Evolutionary conservation across 2,888 invertebrate genomes (phyloP).

Genomic region (Trachelus tabidus): DNA sequence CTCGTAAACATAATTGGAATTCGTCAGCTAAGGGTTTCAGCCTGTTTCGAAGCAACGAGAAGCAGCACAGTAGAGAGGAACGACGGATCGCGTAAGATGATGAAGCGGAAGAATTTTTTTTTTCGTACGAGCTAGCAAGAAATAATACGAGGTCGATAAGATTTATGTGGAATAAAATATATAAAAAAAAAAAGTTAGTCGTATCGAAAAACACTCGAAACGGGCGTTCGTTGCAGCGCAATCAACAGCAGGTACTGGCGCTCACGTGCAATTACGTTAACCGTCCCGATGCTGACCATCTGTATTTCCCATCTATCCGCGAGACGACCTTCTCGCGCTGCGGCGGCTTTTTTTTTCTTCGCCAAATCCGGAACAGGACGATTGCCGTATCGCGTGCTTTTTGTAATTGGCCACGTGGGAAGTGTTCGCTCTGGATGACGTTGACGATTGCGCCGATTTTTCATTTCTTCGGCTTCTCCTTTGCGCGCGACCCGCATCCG

Average conservation of each 20-base stretch:
- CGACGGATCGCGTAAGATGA: not conserved
- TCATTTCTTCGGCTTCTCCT: not conserved
- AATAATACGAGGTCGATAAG: not conserved
- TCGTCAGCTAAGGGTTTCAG: not conserved
- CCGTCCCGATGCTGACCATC: not conserved
- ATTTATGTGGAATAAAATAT: not conserved
- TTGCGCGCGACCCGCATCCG: not conserved
- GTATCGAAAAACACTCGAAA: not conserved
- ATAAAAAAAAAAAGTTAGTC: not conserved
- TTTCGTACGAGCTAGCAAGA: not conserved
- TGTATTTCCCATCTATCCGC: not conserved
- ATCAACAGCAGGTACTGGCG: not conserved
- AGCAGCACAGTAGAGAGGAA: not conserved
- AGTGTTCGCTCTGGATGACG: not conserved
- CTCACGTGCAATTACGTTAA: not conserved
- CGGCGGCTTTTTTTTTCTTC: not conserved
- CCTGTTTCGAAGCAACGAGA: not conserved
- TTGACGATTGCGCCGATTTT: not conserved
- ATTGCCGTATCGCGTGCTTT: not conserved
- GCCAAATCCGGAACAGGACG: not conserved
- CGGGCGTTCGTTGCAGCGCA: not conserved
- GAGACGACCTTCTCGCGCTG: not conserved
- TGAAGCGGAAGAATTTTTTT: not conserved
- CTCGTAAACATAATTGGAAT: not conserved
- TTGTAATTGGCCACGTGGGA: not conserved